Percentiles rank a stretch among this genome's conserved stretches.
phyloP scores from a whole-genome alignment of 2,797 vertebrate species.

The Acipenser ruthenus region DNA sequence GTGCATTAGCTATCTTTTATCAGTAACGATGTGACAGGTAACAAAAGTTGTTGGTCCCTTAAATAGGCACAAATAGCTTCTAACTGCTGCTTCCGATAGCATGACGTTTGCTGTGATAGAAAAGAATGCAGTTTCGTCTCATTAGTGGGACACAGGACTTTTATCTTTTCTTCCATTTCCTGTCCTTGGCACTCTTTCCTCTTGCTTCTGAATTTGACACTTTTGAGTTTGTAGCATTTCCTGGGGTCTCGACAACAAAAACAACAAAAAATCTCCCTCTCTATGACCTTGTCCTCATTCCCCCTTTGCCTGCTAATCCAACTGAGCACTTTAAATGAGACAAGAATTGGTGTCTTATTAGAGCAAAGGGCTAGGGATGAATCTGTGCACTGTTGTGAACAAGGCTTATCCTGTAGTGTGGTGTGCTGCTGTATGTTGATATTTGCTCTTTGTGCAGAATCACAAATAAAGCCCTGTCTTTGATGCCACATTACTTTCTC shows the following conservation, averaged over 20 bases:
- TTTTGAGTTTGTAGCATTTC: no score
- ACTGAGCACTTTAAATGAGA: slow-evolving; percentile 9
- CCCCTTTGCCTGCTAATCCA: neutral
- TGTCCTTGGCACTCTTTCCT: slow-evolving; percentile 1
- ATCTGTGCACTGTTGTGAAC: slow-evolving; percentile 22
- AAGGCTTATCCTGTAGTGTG: slow-evolving; percentile 12
- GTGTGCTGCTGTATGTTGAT: slow-evolving; percentile 18
- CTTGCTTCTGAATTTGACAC: neutral
- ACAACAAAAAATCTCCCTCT: slow-evolving; percentile 1
- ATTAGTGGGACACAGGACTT: neutral
- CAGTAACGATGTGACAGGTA: no score
- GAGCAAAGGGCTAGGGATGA: slow-evolving; percentile 19
- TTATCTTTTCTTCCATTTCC: slow-evolving; percentile 3
- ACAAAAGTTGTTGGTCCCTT: no score
- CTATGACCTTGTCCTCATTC: slow-evolving; percentile 12
- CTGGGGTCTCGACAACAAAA: no score
- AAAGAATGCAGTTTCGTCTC: neutral
- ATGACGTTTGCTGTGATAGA: no score
- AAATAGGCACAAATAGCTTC: no score
- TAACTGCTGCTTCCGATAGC: no score
- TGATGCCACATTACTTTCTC: neutral
- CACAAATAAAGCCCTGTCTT: slow-evolving; percentile 14
- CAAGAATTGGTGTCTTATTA: slow-evolving; percentile 25
- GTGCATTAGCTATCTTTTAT: no score
- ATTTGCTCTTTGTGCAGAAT: slow-evolving; percentile 21